Evolutionary conservation across 2,113 vertebrate species (phyloP), one percentile per base, ranked within the genome.

Genomic region (Bubo bubo): DNA sequence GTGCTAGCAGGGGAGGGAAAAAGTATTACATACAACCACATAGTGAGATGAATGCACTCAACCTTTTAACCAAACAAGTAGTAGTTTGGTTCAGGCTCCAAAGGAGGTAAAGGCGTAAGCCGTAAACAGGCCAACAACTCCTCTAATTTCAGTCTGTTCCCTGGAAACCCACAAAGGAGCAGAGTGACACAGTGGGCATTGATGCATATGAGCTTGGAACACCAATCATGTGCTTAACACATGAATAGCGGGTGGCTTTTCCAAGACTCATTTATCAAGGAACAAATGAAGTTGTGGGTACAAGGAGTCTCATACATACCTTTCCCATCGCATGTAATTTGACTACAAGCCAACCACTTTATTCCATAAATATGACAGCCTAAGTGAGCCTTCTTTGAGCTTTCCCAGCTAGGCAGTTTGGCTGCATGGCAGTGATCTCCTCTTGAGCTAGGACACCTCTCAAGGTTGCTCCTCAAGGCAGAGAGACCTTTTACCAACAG

Each of bases 271-370:
- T 95, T 90, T 83, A 79, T 83, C 67, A 74, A 79, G 30, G 49
- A 90, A 87, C 91, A 95, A 95, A 95, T 81, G 16, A 73, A 74
- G 60, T 30, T 32, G 43, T 49, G 72, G 86, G 87, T 79, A 95
- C 90, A 87, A 53, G 55, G 55, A 79, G 82, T 90, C 66, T 74
- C 55, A n/a, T 18, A 55, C 59, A 79, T 90, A 90, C 90, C 86
- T 90, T 83, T 64, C 27, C 72, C 55, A 68, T 74, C 14, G 14
- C 86, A 53, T 53, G 30, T 20, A 68, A 59, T 77, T 72, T 92
- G 90, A 82, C 75, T 79, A 67, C 19, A 20, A 74, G 90, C 91
- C 90, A 90, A 59, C 8, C 37, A 68, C 66, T 73, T 83, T 74
- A 70, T 70, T 68, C 72, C 71, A 87, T 83, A 86, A 86, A 90